Conservation (phyloP, 2,888 invertebrate species). For the Athrips mouffetella region DNA sequence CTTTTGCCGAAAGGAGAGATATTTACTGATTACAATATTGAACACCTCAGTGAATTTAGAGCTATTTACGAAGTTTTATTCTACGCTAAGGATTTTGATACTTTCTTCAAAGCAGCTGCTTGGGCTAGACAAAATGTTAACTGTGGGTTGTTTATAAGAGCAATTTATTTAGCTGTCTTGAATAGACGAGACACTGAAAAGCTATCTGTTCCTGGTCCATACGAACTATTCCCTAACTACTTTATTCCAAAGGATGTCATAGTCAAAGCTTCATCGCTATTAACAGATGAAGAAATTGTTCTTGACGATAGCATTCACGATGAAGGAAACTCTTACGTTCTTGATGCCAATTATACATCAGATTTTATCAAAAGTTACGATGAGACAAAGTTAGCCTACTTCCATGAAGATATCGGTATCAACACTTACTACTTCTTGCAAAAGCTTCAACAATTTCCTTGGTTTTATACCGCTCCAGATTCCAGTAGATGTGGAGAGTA, state of each 20-base stretch:
- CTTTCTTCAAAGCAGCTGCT: conserved; percentile 76
- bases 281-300: conserved; percentile 45
- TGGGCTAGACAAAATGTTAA: conserved; percentile 81
- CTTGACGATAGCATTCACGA: conserved; percentile 43
- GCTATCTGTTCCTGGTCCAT: conserved; percentile 80
- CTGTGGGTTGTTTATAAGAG: conserved; percentile 80
- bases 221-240: conserved; percentile 83
- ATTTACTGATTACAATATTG: conserved; percentile 56
- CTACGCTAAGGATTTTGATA: conserved; percentile 76
- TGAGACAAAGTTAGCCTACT: conserved; percentile 82
- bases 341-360: conserved; percentile 61
- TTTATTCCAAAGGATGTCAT: conserved; percentile 81
- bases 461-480: conserved; percentile 62
- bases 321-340: conserved; percentile 58
- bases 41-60: conserved; percentile 52
- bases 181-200: conserved; percentile 78
- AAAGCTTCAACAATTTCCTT: conserved; percentile 75
- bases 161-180: conserved; percentile 76
- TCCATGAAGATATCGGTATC: conserved; percentile 84
- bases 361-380: conserved; percentile 57
- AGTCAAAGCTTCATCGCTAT: conserved; percentile 54
- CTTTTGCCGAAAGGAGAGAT: conserved; percentile 57
- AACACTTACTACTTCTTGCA: conserved; percentile 81
- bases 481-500: conserved; percentile 78
- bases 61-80: conserved; percentile 69